These are phyloP conservation scores for Mormyrus iriodes DNA, from an alignment of 2,113 vertebrate genomes.

Conservation along the genomic window DNA sequence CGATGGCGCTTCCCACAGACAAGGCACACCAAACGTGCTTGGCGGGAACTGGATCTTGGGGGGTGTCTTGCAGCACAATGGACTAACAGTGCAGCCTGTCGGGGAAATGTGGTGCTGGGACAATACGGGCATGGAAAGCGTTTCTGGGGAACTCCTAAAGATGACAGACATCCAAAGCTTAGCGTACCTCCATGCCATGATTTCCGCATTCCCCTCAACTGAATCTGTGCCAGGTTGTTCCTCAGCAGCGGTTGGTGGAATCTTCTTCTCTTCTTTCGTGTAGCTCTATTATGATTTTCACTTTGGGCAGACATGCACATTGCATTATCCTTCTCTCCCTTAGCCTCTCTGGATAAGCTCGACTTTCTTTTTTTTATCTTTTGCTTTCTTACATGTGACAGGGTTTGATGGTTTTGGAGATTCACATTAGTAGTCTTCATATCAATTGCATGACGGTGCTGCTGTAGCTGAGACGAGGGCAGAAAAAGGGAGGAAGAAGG, in stretches of 20 bases:
- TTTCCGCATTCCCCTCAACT: conserved; percentile 40
- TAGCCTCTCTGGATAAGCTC: conserved; percentile 54
- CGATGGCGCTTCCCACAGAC: conserved; percentile 74
- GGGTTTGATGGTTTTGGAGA: conserved; percentile 42
- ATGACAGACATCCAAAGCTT: conserved; percentile 50
- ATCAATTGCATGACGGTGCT: conserved; percentile 53
- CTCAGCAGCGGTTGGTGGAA: conserved; percentile 44
- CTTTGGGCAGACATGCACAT: conserved; percentile 56
- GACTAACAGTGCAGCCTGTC: conserved; percentile 51
- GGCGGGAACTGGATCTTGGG: conserved; percentile 49
- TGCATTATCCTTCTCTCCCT: conserved; percentile 51
- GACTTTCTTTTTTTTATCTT: conserved; percentile 58
- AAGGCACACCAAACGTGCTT: conserved; percentile 62
- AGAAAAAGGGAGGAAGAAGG: conserved; percentile 33
- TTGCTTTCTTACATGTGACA: conserved; percentile 34
- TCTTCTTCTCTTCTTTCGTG: conserved; percentile 34
- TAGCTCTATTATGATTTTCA: conserved; percentile 43
- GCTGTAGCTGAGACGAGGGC: conserved; percentile 28
- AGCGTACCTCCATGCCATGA: conserved; percentile 53
- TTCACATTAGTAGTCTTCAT: conserved; percentile 55
- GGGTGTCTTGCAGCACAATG: conserved; percentile 59
- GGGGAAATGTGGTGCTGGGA: conserved; percentile 55
- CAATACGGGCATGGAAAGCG: conserved; percentile 64
- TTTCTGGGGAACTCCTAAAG: conserved; percentile 54
- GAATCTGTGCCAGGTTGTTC: conserved; percentile 48